Percentiles rank a stretch among this genome's conserved stretches.
These are phyloP conservation scores for Macrophya alboannulata DNA, from an alignment of 2,888 invertebrate species.

Conservation along the genomic window DNA sequence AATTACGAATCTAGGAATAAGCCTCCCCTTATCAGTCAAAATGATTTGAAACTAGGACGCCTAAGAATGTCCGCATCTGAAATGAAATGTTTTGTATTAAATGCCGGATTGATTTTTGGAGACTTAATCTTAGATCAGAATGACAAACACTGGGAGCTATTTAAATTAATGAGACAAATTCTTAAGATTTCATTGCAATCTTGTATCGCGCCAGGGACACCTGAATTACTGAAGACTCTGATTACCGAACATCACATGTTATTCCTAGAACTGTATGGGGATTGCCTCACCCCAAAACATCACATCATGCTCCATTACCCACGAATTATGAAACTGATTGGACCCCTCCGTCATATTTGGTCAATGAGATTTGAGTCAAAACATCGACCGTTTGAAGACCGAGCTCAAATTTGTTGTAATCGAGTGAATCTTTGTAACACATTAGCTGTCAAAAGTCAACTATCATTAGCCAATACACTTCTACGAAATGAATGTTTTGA, in stretches of 20 bases:
- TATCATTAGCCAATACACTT: conserved; percentile 17
- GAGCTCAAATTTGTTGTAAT: conserved; percentile 40
- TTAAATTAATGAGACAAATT: conserved; percentile 26
- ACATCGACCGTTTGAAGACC: conserved; percentile 61
- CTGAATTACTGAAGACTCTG: conserved; percentile 40
- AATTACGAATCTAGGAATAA: neutral
- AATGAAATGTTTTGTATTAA: conserved; percentile 15
- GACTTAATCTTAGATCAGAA: conserved; percentile 18
- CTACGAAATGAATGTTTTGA: conserved; percentile 4
- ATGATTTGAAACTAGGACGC: conserved; percentile 1
- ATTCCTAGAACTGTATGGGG: conserved; percentile 57
- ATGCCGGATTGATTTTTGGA: conserved; percentile 15
- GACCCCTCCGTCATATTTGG: conserved; percentile 60
- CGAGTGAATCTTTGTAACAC: conserved; percentile 54
- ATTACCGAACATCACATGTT: conserved; percentile 61
- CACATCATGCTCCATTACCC: conserved; percentile 64
- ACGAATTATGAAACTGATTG: conserved; percentile 60
- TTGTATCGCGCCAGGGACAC: neutral
- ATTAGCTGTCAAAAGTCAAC: conserved; percentile 52
- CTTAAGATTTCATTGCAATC: conserved; percentile 23
- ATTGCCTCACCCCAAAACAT: conserved; percentile 62
- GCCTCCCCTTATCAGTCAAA: neutral
- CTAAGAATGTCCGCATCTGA: conserved; percentile 21
- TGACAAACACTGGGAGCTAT: conserved; percentile 27
- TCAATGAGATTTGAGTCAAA: conserved; percentile 63